Conservation (phyloP, 1,140 invertebrate species). For the Heterodera schachtii region DNA sequence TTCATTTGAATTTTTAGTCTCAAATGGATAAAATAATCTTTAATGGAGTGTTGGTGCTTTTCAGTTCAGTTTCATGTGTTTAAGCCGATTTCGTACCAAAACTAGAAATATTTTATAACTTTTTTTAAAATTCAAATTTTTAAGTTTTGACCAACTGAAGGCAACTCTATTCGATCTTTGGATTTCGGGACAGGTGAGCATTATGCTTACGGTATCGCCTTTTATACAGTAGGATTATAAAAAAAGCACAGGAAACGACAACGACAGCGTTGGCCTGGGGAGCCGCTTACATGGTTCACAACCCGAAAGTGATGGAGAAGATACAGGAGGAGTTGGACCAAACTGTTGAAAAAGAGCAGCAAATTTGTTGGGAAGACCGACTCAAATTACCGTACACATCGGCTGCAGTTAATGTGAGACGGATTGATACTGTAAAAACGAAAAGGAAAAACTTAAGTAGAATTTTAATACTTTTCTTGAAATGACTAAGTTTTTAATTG, state of each 20-base stretch:
- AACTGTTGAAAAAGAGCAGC: constrained; percentile 9
- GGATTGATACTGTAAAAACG: too few relatives aligned
- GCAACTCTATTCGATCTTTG: constrained; percentile 40
- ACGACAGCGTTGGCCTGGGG: constrained; percentile 35
- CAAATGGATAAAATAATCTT: too few relatives aligned
- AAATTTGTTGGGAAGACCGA: constrained; percentile 28
- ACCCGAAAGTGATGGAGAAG: constrained; percentile 38
- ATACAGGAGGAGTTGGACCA: constrained; percentile 40
- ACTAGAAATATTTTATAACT: too few relatives aligned
- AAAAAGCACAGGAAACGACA: constrained; percentile 35
- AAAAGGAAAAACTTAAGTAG: too few relatives aligned
- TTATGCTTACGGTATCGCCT: background rate
- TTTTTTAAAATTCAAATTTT: background rate
- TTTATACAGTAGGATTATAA: too few relatives aligned
- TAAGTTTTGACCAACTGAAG: constrained; percentile 27
- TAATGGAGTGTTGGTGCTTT: too few relatives aligned
- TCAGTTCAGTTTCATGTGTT: too few relatives aligned
- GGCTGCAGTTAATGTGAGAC: constrained; percentile 40
- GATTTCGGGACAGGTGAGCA: constrained; percentile 35
- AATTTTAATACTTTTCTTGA: too few relatives aligned
- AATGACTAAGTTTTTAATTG: too few relatives aligned
- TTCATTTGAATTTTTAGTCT: too few relatives aligned
- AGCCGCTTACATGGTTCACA: constrained; percentile 38
- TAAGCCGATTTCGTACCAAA: too few relatives aligned
- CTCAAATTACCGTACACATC: constrained; percentile 32